Base-by-base conservation (phyloP, 1,140 invertebrate genomes). In the Matsumurasca onukii region DNA sequence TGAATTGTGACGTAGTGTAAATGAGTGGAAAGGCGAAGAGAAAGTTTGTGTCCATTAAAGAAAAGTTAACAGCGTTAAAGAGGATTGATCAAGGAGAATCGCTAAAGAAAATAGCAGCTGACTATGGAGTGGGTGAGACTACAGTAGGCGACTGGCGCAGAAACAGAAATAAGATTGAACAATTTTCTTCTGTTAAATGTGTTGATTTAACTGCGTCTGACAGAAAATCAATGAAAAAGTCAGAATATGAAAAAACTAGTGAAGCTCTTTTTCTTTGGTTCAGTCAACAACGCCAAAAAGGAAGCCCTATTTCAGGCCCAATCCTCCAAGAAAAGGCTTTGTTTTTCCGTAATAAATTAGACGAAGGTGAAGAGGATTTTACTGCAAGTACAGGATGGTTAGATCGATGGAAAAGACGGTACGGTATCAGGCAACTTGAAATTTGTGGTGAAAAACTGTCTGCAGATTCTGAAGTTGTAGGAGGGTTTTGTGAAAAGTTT, bases 191-290 rank as follows among this genome's bases (percentile, higher is more conserved):
- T 39, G 34, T 39, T 39, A 39, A 39, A 39, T 13, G 15, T 59
- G 15, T 22, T 59, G 9, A 13, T 3, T 13, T 22, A 59, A 22
- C 25, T 27, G 30, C 20, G 1, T 1, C 30, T 9, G 29, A 45
- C 1, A 34, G 63, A 20, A 66, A 66, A 51, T 13, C 5, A 20
- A 5, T 66, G 39, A 52, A 5, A 52, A 52, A 13, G 5, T n/a
- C 49, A 12, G 17, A 66, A n/a, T 66, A 66, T 30, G 39, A 48
- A 45, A 45, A 66, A 2, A 17, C 30, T 1, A 25, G 39, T 45
- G 63, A 66, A 66, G 63, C 39, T 1, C 31, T 66, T 2, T 25
- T 48, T 29, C 55, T 22, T 3, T 59, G 55, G 55, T 59, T 59
- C 5, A 59, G 55, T 13, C 15, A 22, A 22, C 55, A 59, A 59